phyloP scores from a whole-genome alignment of 23 tunicate species.

The Ciona savignyi region DNA sequence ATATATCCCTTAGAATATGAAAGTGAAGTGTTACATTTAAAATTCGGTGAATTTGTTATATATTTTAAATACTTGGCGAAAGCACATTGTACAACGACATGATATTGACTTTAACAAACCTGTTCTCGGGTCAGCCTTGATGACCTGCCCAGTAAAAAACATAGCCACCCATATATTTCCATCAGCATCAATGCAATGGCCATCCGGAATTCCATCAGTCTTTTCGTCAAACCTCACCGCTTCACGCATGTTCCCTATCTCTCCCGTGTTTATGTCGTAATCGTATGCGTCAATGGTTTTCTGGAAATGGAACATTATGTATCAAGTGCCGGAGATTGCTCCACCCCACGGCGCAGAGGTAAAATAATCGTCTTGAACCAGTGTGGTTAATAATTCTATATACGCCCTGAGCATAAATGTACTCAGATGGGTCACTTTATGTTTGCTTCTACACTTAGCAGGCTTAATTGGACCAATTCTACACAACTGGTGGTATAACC shows the following conservation, averaged over 20 bases:
- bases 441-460: no score
- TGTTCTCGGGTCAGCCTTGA: slow-evolving; percentile 63
- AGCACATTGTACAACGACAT: no score
- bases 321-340: no score
- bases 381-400: no score
- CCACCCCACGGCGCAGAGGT: no score
- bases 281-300: slow-evolving; percentile 64
- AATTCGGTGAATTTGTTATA: no score
- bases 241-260: slow-evolving; percentile 27
- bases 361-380: no score
- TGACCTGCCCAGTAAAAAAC: slow-evolving; percentile 44
- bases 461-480: no score
- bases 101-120: slow-evolving; percentile 20
- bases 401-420: neutral
- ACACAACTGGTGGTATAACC: no score
- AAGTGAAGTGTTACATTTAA: no score
- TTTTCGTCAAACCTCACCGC: slow-evolving; percentile 38
- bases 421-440: neutral
- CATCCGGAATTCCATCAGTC: slow-evolving; percentile 78
- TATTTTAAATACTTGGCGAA: no score
- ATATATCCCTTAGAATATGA: no score
- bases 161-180: slow-evolving; percentile 92
- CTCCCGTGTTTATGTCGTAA: slow-evolving; percentile 60
- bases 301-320: slow-evolving; percentile 12
- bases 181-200: slow-evolving; percentile 79